Conservation (phyloP, 2,888 invertebrate genomes). For the Phymatocera aterrima region DNA sequence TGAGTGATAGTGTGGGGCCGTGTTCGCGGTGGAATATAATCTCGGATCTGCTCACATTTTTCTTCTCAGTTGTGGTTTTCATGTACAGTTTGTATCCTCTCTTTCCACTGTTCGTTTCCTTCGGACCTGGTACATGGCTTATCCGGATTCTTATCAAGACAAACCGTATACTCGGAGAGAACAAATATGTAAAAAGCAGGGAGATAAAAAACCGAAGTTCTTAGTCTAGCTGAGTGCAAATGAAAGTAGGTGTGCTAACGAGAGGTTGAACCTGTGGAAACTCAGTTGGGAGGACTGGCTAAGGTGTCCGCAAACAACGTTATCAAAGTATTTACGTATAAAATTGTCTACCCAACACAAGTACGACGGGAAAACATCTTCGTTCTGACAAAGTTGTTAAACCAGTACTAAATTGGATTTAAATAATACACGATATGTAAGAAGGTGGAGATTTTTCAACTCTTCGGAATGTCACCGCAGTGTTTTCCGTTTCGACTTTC, state of each 20-base stretch:
- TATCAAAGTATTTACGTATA: slow-evolving; percentile 7
- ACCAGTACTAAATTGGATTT: neutral
- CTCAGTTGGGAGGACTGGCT: neutral
- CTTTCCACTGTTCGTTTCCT: neutral
- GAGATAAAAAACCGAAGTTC: slow-evolving; percentile 23
- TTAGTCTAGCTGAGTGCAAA: neutral
- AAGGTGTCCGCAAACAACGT: slow-evolving; percentile 18
- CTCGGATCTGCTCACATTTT: too few relatives aligned
- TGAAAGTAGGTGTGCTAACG: neutral
- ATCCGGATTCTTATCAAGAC: slow-evolving; percentile 18
- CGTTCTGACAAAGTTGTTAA: neutral
- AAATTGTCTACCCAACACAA: neutral
- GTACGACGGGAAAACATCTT: neutral
- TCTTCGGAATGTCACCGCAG: neutral
- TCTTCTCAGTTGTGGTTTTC: neutral
- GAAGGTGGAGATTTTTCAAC: neutral
- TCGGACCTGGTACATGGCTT: neutral
- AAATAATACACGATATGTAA: neutral
- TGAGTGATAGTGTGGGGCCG: too few relatives aligned
- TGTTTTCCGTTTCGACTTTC: neutral
- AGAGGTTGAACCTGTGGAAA: neutral
- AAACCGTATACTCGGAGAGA: neutral
- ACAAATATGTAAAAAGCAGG: neutral
- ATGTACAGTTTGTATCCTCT: too few relatives aligned
- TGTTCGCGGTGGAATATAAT: too few relatives aligned